phyloP scores from a whole-genome alignment of 2,797 vertebrate species.

The Iguana delicatissima region DNA sequence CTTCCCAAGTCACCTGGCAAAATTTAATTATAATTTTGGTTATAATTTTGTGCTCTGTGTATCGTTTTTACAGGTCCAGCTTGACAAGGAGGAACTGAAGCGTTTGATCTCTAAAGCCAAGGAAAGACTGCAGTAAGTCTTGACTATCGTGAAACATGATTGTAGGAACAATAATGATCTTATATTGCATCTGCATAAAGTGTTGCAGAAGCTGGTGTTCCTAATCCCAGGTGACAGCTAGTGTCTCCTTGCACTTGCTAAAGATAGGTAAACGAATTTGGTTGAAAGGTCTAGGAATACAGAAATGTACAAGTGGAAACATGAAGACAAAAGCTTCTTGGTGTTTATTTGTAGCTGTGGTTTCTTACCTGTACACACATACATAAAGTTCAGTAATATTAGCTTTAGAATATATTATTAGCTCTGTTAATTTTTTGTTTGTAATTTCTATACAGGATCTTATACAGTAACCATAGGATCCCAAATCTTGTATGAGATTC shows the following conservation, averaged over 20 bases:
- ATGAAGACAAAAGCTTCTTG: background rate
- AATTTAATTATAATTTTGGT: background rate
- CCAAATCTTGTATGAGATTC: background rate
- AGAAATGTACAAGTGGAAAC: background rate
- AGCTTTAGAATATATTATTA: background rate
- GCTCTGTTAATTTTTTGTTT: background rate
- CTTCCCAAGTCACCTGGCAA: no score
- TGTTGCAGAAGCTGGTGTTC: background rate
- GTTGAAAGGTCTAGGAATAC: background rate
- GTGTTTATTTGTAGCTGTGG: background rate
- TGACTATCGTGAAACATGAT: no score
- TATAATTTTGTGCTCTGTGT: background rate
- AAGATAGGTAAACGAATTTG: background rate
- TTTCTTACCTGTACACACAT: background rate
- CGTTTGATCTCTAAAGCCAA: conserved; percentile 80
- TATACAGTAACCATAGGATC: no score
- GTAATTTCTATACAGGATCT: background rate
- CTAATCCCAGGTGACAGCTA: background rate
- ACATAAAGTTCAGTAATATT: background rate
- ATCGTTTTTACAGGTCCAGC: conserved; percentile 75
- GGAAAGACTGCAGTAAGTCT: conserved; percentile 79
- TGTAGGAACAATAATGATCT: no score
- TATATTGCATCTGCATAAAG: background rate
- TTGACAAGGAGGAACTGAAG: conserved; percentile 81
- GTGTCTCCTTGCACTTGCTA: background rate